phyloP scores from a whole-genome alignment of 1,140 invertebrate genomes.

The Carposina sasakii region DNA sequence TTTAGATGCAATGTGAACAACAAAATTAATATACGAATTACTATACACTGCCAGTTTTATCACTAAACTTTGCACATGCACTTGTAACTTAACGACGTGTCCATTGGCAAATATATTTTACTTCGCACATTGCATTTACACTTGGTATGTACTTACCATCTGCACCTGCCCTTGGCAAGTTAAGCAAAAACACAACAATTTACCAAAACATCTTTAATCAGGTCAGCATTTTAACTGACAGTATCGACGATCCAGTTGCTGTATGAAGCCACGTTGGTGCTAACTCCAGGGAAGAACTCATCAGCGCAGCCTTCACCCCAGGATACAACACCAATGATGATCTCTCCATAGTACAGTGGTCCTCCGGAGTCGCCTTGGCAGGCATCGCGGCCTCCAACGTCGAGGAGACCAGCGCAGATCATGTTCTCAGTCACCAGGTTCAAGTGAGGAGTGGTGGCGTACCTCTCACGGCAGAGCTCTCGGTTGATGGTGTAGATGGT shows the following conservation, averaged over 20 bases:
- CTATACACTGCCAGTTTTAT: too few relatives aligned
- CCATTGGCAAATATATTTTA: too few relatives aligned
- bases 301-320: constrained; percentile 73
- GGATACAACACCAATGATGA: constrained; percentile 70
- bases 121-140: too few relatives aligned
- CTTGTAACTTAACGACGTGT: too few relatives aligned
- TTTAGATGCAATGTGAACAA: too few relatives aligned
- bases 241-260: constrained; percentile 54
- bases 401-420: constrained; percentile 40
- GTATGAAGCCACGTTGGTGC: constrained; percentile 66
- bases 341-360: constrained; percentile 62
- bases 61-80: too few relatives aligned
- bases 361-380: constrained; percentile 82
- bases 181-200: too few relatives aligned
- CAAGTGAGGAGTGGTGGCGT: constrained; percentile 2
- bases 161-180: too few relatives aligned
- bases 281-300: constrained; percentile 72
- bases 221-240: constrained; percentile 19
- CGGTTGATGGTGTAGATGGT: constrained; percentile 32
- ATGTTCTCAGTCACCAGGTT: constrained; percentile 35
- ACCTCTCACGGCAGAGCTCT: constrained; percentile 26
- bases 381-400: constrained; percentile 60
- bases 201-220: too few relatives aligned
- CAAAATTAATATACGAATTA: too few relatives aligned
- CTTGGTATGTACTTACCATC: too few relatives aligned